Evolutionary conservation across 2,888 invertebrate species (phyloP).

Genomic region (Tenodera sinensis): DNA sequence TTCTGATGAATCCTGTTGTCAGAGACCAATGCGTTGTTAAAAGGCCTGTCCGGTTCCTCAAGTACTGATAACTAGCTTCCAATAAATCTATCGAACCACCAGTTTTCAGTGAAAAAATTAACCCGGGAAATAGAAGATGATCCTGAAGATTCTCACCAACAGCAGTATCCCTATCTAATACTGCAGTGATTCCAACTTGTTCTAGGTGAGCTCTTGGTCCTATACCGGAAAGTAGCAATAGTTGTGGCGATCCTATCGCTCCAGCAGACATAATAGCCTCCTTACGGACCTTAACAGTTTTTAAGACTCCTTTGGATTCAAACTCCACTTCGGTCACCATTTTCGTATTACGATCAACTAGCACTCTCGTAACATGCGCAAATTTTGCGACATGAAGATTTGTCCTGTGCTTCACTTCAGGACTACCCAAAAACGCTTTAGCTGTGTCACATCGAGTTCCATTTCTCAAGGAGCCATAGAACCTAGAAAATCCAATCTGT

Average conservation of each 20-base stretch:
- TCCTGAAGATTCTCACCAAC: slow-evolving; percentile 40
- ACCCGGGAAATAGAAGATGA: slow-evolving; percentile 37
- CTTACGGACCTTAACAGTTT: not conserved
- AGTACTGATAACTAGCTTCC: slow-evolving; percentile 43
- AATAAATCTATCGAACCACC: slow-evolving; percentile 7
- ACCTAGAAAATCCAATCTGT: slow-evolving; percentile 18
- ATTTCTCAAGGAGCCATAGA: slow-evolving; percentile 54
- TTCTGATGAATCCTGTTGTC: not conserved
- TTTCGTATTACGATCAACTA: slow-evolving; percentile 55
- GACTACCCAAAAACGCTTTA: slow-evolving; percentile 57
- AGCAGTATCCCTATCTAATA: not conserved
- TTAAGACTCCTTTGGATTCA: slow-evolving; percentile 46
- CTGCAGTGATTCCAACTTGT: not conserved
- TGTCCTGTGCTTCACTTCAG: slow-evolving; percentile 52
- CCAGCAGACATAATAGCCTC: slow-evolving; percentile 6
- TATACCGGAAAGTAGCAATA: slow-evolving; percentile 14
- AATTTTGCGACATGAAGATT: slow-evolving; percentile 62
- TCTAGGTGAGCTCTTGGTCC: not conserved
- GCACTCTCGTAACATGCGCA: slow-evolving; percentile 56
- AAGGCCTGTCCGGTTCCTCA: slow-evolving; percentile 47
- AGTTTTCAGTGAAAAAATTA: not conserved
- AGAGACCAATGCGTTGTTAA: slow-evolving; percentile 45
- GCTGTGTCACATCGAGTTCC: slow-evolving; percentile 65
- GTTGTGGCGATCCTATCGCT: slow-evolving; percentile 1
- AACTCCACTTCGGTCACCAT: slow-evolving; percentile 59